Evolutionary conservation across 2,113 vertebrate genomes (phyloP).

Genomic region (Calidris pygmaea): DNA sequence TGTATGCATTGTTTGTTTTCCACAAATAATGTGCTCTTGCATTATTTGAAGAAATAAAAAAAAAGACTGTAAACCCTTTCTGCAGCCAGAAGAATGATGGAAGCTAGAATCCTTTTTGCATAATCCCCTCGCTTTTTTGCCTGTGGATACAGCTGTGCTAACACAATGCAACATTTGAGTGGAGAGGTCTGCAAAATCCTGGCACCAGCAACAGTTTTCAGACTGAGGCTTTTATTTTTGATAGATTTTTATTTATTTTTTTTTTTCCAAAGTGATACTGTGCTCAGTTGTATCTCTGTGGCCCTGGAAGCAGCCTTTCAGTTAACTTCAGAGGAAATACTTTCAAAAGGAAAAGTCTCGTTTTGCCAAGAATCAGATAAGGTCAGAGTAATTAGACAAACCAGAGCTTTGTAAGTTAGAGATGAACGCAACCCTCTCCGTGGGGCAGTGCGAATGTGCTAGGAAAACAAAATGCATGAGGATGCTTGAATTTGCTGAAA

Average conservation of each 20-base stretch:
- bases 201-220: conserved; percentile 69
- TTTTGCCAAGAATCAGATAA: conserved; percentile 74
- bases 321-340: conserved; percentile 77
- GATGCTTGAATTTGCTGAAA: neutral
- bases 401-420: conserved; percentile 64
- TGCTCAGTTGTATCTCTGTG: conserved; percentile 65
- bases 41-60: neutral
- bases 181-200: conserved; percentile 66
- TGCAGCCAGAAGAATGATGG: conserved; percentile 51
- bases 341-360: conserved; percentile 73
- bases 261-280: conserved; percentile 72
- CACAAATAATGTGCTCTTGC: neutral
- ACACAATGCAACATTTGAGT: conserved; percentile 79
- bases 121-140: conserved; percentile 56
- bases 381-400: conserved; percentile 55
- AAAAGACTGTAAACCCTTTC: conserved; percentile 13
- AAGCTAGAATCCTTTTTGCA: conserved; percentile 66
- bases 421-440: conserved; percentile 45
- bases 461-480: conserved; percentile 28
- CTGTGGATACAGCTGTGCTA: conserved; percentile 79
- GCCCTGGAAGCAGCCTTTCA: conserved; percentile 69
- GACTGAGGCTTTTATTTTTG: conserved; percentile 64
- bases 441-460: neutral
- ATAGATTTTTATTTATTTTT: neutral
- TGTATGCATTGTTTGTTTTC: neutral